Evolutionary conservation across 2,113 vertebrate genomes (phyloP), one percentile per base, ranked within the genome.

Genomic region (Eira barbara): DNA sequence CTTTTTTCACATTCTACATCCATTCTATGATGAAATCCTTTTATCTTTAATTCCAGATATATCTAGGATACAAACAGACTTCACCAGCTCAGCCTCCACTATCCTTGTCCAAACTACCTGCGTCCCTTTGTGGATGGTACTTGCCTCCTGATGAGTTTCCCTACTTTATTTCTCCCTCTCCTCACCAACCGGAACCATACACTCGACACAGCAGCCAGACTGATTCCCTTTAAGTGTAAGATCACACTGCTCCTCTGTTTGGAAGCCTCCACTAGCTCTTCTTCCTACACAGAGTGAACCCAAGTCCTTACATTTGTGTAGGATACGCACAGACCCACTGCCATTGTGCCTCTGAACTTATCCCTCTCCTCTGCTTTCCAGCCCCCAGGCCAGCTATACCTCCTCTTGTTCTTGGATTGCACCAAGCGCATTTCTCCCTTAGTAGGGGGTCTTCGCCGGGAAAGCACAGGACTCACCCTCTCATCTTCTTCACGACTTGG

Each of bases 361-460:
- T 9, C 29, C 45, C 25, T 34, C 49, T 12, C 25, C 3, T 57
- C 14, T 86, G 13, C 57, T n/a, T 52, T 65, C 34, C 25, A 7
- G 7, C 3, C 49, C 67, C 15, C 0, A 34, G 7, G 21, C 2
- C 23, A 1, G 31, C 15, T 7, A 12, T 18, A 4, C 13, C 47
- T 20, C 34, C 45, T 91, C 29, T 65, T 42, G 71, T 29, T 85
- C 57, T 23, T 31, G 49, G 21, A 25, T 12, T 21, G 5, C 17
- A 49, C 85, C 7, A 4, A 31, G 45, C 12, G 42, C 42, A 5
- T 17, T 17, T 45, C n/a, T 39, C 36, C 29, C 14, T 63, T 7
- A 2, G 2, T 27, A 11, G 57, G 23, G 23, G 23, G 42, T 47
- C 25, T 92, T 78, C 59, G 8, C 4, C 7, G 3, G 29, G 17